Conservation (phyloP, 1,140 invertebrate species). For the Leptinotarsa defecta region DNA sequence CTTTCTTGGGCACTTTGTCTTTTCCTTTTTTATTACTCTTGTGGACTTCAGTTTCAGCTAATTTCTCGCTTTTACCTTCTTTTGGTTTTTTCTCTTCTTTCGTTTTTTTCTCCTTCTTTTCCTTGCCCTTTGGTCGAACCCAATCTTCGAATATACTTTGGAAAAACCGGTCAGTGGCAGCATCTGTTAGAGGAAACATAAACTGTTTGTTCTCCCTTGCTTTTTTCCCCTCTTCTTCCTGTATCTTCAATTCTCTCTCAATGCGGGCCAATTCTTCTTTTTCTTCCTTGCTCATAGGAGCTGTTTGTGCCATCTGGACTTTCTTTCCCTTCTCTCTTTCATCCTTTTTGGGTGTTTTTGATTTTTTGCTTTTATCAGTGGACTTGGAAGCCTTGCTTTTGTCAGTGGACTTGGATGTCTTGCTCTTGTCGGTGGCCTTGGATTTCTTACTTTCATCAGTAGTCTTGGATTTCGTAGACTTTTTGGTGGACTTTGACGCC, state of each 20-base stretch:
- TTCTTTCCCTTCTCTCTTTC: conserved; percentile 24
- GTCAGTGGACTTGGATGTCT: not conserved
- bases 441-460: conserved; percentile 21
- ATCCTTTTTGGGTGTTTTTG: conserved; percentile 25
- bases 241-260: conserved; percentile 25
- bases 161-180: conserved; percentile 41
- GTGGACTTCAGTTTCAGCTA: not conserved
- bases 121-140: conserved; percentile 29
- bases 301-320: conserved; percentile 11
- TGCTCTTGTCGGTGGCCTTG: conserved; percentile 13
- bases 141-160: conserved; percentile 44
- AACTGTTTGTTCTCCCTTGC: conserved; percentile 39
- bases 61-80: not conserved
- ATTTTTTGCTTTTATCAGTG: conserved; percentile 18
- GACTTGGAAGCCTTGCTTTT: conserved; percentile 17
- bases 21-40: not conserved
- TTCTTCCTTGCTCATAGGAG: conserved; percentile 35
- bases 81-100: conserved; percentile 28
- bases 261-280: conserved; percentile 33
- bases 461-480: conserved; percentile 15
- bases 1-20: not conserved
- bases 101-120: conserved; percentile 27
- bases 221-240: conserved; percentile 28
- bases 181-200: conserved; percentile 46
- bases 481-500: conserved; percentile 18